Evolutionary conservation across 2,888 invertebrate species (phyloP), one percentile per base, ranked within the genome.

Genomic region (Willowsia nigromaculata): DNA sequence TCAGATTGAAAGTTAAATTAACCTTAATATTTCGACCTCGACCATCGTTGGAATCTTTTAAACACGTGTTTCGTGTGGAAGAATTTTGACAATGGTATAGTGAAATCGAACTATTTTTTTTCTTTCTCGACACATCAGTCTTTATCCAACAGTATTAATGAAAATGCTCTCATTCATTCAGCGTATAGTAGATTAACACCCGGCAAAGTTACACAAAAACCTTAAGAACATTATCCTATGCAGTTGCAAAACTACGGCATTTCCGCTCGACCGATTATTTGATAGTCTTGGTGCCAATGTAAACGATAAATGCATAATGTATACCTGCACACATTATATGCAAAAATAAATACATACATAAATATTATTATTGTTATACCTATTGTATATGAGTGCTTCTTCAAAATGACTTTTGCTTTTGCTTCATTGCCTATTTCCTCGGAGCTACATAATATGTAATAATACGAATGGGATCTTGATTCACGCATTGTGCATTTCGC

Each of bases 401-500:
- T 25, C 65, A 33, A 65, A 65, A 65, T 65, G 68, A 43, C 68
- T 68, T 68, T 68, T 68, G 68, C 68, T 68, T 68, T 62, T 37
- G 37, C 37, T 65, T 59, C 59, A 65, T 65, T 65, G 37, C 65
- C 65, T 65, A 15, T 68, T 68, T 43, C 68, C 43, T 40, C 37
- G 15, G 40, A 68, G 22, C 40, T 68, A 68, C 40, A 40, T 68
- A 40, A 33, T 47, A 50, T 68, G 65, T 68, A 68, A 40, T 40
- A 68, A 37, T 18, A 68, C 22, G 13, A 22, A 25, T 65, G 43
- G 40, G 18, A 9, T 68, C 40, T 40, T 68, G 68, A 68, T 68
- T 68, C 68, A 68, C 68, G 68, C 68, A 40, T 22, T 40, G 68
- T 68, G 68, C 40, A 68, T 18, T 68, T 68, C 43, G 37, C 68